A percentile compares a stretch with the other conserved stretches of the same genome.
Conservation (phyloP, 35 echinoderm and acorn worm species). For the Stichopus chloronotus region DNA sequence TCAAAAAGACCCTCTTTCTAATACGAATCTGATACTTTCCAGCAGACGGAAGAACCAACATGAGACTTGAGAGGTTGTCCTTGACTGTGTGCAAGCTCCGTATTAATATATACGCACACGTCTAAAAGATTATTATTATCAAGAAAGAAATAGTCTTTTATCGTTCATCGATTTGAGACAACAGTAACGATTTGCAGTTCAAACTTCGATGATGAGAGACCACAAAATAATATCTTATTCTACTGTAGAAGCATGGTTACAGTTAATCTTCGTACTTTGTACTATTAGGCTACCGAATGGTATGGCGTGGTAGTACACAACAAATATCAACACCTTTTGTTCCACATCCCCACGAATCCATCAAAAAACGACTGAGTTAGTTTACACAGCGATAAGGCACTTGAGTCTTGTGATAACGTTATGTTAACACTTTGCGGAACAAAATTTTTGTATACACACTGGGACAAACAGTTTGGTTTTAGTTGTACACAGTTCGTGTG, state of each 20-base stretch:
- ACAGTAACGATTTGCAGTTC: slow-evolving; percentile 16
- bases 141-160: background rate
- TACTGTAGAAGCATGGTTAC: background rate
- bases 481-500: slow-evolving; percentile 50
- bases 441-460: slow-evolving; percentile 57
- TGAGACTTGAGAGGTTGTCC: too few species aligned
- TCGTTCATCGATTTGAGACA: slow-evolving; percentile 22
- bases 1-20: too few species aligned
- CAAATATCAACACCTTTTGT: slow-evolving; percentile 42
- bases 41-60: too few species aligned
- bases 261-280: slow-evolving; percentile 43
- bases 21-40: too few species aligned
- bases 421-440: slow-evolving; percentile 12
- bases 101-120: too few species aligned
- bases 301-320: slow-evolving; percentile 13
- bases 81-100: too few species aligned
- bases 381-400: slow-evolving; percentile 57
- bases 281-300: slow-evolving; percentile 25
- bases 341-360: slow-evolving; percentile 31
- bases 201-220: slow-evolving; percentile 20
- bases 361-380: slow-evolving; percentile 48
- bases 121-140: background rate
- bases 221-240: slow-evolving; percentile 20
- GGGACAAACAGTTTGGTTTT: slow-evolving; percentile 13
- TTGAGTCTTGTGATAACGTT: slow-evolving; percentile 50